Evolutionary conservation across 2,888 invertebrate species (phyloP).

Genomic region (Copidosoma aretas): DNA sequence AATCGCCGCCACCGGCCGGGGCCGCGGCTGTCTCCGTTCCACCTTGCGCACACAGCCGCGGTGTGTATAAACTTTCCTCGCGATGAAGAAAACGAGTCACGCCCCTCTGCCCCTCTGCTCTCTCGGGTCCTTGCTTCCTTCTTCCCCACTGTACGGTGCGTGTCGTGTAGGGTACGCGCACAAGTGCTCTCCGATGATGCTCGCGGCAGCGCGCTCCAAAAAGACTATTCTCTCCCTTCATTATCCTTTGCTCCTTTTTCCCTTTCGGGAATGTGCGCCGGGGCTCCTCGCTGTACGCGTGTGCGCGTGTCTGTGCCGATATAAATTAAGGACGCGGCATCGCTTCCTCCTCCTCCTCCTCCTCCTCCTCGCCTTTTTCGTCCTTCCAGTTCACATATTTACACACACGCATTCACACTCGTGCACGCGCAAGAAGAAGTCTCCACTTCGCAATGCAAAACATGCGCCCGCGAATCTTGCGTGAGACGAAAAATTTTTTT

Average conservation of each 20-base stretch:
- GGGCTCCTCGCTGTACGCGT: too few relatives aligned
- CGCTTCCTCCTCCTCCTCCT: not conserved
- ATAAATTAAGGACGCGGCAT: constrained; percentile 19
- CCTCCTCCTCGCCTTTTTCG: too few relatives aligned
- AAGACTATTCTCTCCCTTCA: not conserved
- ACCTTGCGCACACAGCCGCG: not conserved
- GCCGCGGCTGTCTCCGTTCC: not conserved
- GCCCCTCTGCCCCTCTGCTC: constrained; percentile 3
- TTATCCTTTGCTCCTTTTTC: not conserved
- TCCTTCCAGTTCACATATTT: too few relatives aligned
- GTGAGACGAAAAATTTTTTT: not conserved
- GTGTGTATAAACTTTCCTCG: constrained; percentile 3
- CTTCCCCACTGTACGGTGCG: too few relatives aligned
- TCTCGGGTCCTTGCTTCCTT: not conserved
- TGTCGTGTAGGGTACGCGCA: too few relatives aligned
- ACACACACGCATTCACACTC: too few relatives aligned
- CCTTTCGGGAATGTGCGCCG: not conserved
- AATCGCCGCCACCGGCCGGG: constrained; percentile 6
- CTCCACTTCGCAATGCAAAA: constrained; percentile 10
- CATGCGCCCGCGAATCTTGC: not conserved
- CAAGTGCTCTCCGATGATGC: too few relatives aligned
- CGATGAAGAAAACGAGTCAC: constrained; percentile 33
- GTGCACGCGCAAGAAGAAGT: not conserved
- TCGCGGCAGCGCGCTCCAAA: too few relatives aligned
- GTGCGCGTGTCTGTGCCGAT: constrained; percentile 3